Evolutionary conservation across 2,888 invertebrate genomes (phyloP).

Genomic region (Mythimna vitellina): DNA sequence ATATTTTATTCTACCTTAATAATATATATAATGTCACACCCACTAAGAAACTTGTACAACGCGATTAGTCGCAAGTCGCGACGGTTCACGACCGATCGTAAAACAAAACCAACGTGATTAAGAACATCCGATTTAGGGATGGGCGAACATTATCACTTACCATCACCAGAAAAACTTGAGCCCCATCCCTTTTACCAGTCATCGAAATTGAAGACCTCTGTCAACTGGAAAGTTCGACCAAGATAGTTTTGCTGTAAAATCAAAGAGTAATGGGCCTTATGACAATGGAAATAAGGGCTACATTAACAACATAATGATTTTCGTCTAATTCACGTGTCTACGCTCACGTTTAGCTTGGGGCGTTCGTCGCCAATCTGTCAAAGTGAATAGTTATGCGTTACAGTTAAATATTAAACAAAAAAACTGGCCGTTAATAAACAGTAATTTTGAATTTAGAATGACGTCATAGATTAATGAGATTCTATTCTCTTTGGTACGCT

Average conservation of each 20-base stretch:
- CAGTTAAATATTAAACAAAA: slow-evolving; percentile 44
- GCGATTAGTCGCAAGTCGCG: slow-evolving; percentile 42
- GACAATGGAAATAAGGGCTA: rapidly evolving
- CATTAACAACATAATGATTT: not conserved
- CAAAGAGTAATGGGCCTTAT: slow-evolving; percentile 11
- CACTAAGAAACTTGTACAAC: slow-evolving; percentile 9
- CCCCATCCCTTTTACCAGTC: slow-evolving; percentile 30
- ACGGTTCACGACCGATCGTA: slow-evolving; percentile 64
- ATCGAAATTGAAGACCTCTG: slow-evolving; percentile 46
- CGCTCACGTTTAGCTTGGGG: slow-evolving; percentile 68
- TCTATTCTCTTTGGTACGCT: slow-evolving; percentile 27
- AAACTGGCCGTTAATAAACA: slow-evolving; percentile 34
- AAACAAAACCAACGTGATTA: slow-evolving; percentile 74
- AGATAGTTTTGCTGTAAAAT: not conserved
- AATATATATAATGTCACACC: not conserved
- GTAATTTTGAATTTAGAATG: slow-evolving; percentile 30
- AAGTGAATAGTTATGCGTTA: slow-evolving; percentile 59
- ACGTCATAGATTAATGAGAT: slow-evolving; percentile 41
- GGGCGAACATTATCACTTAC: slow-evolving; percentile 71
- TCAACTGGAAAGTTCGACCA: slow-evolving; percentile 38
- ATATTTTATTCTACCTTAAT: not conserved
- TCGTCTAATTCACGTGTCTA: slow-evolving; percentile 45
- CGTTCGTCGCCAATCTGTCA: slow-evolving; percentile 73
- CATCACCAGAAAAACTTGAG: slow-evolving; percentile 59
- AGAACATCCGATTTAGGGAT: slow-evolving; percentile 65